A percentile compares a stretch with the other conserved stretches of the same genome.
Conservation (phyloP, 2,888 invertebrate species). For the Drosophila greeni region DNA sequence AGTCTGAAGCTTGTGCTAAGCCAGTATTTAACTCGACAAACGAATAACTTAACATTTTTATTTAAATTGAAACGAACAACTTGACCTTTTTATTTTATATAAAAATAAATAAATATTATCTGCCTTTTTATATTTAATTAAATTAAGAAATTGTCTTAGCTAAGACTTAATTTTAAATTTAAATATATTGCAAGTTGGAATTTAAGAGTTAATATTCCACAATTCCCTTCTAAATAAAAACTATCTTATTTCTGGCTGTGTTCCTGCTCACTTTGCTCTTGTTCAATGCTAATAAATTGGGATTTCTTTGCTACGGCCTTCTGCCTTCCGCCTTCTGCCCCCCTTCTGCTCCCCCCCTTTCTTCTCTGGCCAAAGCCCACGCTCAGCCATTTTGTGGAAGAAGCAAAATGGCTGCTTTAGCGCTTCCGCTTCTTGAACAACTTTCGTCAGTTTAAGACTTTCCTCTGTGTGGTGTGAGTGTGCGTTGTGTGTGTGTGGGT, state of each 20-base stretch:
- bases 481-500: conserved; percentile 8
- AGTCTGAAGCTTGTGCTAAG: background rate
- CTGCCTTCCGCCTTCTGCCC: background rate
- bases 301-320: conserved; percentile 31
- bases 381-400: conserved; percentile 16
- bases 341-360: background rate
- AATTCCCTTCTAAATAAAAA: background rate
- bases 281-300: conserved; percentile 48
- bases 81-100: background rate
- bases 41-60: too few relatives aligned
- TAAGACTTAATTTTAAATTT: background rate
- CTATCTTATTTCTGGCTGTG: background rate
- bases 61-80: background rate
- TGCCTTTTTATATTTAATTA: background rate
- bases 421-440: conserved; percentile 46
- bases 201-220: background rate
- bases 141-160: background rate
- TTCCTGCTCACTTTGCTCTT: background rate
- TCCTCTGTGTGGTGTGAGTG: conserved; percentile 5
- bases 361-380: background rate
- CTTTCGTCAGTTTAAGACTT: conserved; percentile 33
- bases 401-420: conserved; percentile 48
- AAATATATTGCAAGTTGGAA: background rate
- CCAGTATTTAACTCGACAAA: background rate
- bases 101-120: background rate